Evolutionary conservation across 23 tunicate genomes (phyloP), one percentile per base, ranked within the genome.

Genomic region (Clavelina lepadiformis): DNA sequence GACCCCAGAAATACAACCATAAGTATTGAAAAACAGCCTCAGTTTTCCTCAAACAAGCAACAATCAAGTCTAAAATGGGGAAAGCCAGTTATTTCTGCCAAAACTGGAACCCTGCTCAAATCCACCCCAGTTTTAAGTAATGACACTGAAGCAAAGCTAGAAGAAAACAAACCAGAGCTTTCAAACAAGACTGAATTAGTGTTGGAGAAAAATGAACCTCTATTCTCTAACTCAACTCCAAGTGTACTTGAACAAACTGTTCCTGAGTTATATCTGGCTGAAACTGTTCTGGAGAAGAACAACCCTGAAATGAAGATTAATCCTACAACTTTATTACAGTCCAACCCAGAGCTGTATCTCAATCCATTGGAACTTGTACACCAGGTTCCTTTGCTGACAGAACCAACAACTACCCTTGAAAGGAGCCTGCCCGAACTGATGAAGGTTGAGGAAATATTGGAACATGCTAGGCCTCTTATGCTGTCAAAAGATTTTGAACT

Each of bases 401-500:
- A 62, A n/a, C 36, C 32, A 25, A 62, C 26, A 15, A 33, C 38
- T 1, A 28, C 34, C 2, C 33, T 74, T 31, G 71, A 49, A 50
- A 27, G 51, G 22, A 61, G 47, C 35, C 28, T 23, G 2, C 80
- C 80, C 1, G n/a, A 50, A 34, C 31, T 74, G 24, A 71, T 62
- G 22, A 20, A 49, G 6, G 51, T 51, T 25, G 33, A 74, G 5
- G 64, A 45, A 2, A 33, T 38, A 0, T 19, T 74, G 5, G 60
- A 46, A 31, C 61, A 74, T 23, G 2, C 34, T 35, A 32, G 51
- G 24, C 70, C 35, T 0, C 71, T 62, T 18, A 60, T 49, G 56
- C 21, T 35, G 51, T 74, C 80, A 6, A 45, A 29, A 30, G 80
- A 62, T n/a, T 74, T 74, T 31, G 71, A 74, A 3, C 35, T 74